Percentiles rank a stretch among this genome's conserved stretches.
These are phyloP conservation scores for Danio choprae DNA, from an alignment of 2,797 vertebrate genomes.

Conservation along the genomic window DNA sequence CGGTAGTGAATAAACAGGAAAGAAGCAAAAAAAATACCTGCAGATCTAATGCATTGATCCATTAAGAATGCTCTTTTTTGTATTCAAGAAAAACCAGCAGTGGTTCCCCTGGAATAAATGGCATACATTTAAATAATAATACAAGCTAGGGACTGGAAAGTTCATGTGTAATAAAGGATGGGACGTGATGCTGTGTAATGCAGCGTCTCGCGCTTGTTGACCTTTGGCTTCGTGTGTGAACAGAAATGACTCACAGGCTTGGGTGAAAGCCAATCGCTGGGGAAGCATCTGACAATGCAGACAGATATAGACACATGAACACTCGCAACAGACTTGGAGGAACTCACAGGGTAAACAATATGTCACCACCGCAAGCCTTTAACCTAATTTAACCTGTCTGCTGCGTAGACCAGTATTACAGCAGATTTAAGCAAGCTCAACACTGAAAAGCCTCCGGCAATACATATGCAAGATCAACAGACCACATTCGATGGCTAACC, in stretches of 20 bases:
- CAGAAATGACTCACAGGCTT: slow-evolving; percentile 55
- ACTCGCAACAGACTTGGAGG: slow-evolving; percentile 44
- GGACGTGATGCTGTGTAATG: slow-evolving; percentile 65
- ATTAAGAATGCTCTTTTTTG: not conserved
- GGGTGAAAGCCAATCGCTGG: slow-evolving; percentile 38
- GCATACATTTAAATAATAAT: slow-evolving; percentile 70
- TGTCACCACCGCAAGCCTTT: slow-evolving; percentile 59
- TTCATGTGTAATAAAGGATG: slow-evolving; percentile 68
- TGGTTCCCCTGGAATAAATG: slow-evolving; percentile 49
- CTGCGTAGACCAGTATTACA: slow-evolving; percentile 36
- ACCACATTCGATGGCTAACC: not conserved
- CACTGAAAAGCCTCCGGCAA: slow-evolving; percentile 59
- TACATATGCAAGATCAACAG: slow-evolving; percentile 55
- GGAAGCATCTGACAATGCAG: slow-evolving; percentile 49
- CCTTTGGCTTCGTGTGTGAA: slow-evolving; percentile 63
- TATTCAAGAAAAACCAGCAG: not conserved
- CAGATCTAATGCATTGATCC: slow-evolving; percentile 14
- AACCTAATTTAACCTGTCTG: slow-evolving; percentile 55
- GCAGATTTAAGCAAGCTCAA: slow-evolving; percentile 5
- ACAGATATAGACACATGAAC: slow-evolving; percentile 48
- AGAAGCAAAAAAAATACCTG: not conserved
- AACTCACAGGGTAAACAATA: slow-evolving; percentile 43
- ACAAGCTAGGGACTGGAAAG: slow-evolving; percentile 59
- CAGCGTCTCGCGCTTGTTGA: slow-evolving; percentile 64
- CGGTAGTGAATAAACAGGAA: not conserved